These are phyloP conservation scores for Neoaliturus tenellus DNA, from an alignment of 2,888 invertebrate species.

Conservation along the genomic window DNA sequence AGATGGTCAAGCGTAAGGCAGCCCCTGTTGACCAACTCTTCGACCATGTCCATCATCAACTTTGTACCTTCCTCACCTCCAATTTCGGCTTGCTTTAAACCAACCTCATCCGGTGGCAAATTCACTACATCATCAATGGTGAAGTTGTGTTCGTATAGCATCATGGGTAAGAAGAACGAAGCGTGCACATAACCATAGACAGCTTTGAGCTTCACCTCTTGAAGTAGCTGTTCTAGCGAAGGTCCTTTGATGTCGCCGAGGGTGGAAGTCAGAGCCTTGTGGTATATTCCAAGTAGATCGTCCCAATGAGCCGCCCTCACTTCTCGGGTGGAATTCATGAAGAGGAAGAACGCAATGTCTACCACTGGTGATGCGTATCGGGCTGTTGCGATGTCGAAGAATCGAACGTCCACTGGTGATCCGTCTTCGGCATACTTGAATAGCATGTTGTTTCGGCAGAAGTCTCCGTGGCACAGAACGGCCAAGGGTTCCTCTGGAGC, in stretches of 20 bases:
- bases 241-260: constrained; percentile 54
- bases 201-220: constrained; percentile 57
- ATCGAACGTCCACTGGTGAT: constrained; percentile 69
- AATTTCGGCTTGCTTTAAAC: neutral
- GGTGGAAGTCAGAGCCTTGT: constrained; percentile 54
- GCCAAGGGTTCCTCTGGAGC: constrained; percentile 59
- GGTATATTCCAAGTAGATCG: constrained; percentile 68
- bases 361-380: constrained; percentile 70
- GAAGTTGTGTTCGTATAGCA: constrained; percentile 27
- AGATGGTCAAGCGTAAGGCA: neutral
- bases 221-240: constrained; percentile 51
- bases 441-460: constrained; percentile 71
- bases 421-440: constrained; percentile 70
- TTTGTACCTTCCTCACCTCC: constrained; percentile 33
- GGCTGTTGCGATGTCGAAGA: constrained; percentile 70
- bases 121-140: neutral
- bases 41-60: neutral
- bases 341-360: constrained; percentile 70
- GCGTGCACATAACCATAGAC: constrained; percentile 60
- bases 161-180: constrained; percentile 59
- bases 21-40: neutral
- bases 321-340: constrained; percentile 69
- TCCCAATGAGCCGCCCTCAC: constrained; percentile 67
- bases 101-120: neutral
- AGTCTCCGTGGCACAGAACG: constrained; percentile 71